phyloP scores from a whole-genome alignment of 2,888 invertebrate genomes.

The Mimachlamys varia region DNA sequence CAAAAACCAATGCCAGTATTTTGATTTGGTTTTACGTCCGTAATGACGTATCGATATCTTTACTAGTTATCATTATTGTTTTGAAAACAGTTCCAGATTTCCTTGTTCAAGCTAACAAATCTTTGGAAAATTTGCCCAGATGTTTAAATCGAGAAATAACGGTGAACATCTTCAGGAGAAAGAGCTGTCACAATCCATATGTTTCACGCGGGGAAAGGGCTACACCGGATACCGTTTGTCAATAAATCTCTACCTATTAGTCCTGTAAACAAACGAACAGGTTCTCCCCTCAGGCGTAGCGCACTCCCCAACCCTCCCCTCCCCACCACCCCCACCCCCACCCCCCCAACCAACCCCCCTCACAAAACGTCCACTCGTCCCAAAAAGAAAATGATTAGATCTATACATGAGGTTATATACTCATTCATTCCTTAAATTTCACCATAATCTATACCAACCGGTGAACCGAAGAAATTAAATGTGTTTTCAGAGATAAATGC shows the following conservation, averaged over 20 bases:
- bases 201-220: not conserved
- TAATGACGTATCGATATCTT: too few relatives aligned
- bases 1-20: too few relatives aligned
- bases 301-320: not conserved
- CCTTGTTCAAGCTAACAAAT: not conserved
- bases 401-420: too few relatives aligned
- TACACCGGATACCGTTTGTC: not conserved
- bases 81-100: too few relatives aligned
- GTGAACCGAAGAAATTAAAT: too few relatives aligned
- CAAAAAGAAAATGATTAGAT: too few relatives aligned
- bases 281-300: constrained; percentile 21
- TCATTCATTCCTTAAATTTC: too few relatives aligned
- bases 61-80: too few relatives aligned
- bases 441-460: too few relatives aligned
- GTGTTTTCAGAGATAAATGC: too few relatives aligned
- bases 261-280: not conserved
- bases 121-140: not conserved
- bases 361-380: not conserved
- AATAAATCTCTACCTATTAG: not conserved
- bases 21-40: too few relatives aligned
- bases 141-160: not conserved
- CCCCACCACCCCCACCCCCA: too few relatives aligned
- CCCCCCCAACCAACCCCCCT: not conserved
- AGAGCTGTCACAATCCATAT: constrained; percentile 21
- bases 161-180: constrained; percentile 10